A percentile compares a stretch with the other conserved stretches of the same genome.
These are phyloP conservation scores for Plebejus melissa DNA, from an alignment of 2,888 invertebrate species.

Conservation along the genomic window DNA sequence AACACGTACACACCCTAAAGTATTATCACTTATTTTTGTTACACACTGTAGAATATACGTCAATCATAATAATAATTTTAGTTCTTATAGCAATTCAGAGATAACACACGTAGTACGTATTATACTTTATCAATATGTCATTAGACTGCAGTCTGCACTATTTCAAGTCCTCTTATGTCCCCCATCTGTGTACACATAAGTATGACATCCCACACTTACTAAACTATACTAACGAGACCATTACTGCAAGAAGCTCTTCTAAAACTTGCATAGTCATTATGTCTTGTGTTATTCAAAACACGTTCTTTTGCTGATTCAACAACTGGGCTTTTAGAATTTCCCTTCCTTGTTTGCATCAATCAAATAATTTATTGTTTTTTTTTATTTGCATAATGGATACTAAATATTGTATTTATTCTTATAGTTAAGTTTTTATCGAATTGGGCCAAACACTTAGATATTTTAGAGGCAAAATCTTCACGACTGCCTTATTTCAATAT, in stretches of 20 bases:
- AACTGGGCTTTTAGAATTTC: not conserved
- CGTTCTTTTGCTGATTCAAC: not conserved
- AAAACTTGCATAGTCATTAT: not conserved
- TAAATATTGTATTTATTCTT: not conserved
- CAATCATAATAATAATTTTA: too few relatives aligned
- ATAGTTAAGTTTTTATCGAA: not conserved
- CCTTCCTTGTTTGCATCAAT: not conserved
- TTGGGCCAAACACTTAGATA: too few relatives aligned
- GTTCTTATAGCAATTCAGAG: not conserved
- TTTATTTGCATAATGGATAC: too few relatives aligned
- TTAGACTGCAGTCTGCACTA: conserved; percentile 8
- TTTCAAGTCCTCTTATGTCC: conserved; percentile 3
- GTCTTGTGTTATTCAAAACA: not conserved
- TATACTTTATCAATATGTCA: not conserved
- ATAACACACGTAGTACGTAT: not conserved
- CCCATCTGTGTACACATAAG: not conserved
- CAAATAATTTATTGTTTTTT: not conserved
- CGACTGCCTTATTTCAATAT: not conserved
- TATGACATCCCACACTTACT: not conserved
- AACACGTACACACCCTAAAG: too few relatives aligned
- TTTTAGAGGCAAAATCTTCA: not conserved
- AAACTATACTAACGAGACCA: conserved; percentile 18
- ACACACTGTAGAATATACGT: too few relatives aligned
- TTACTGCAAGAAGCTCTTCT: conserved; percentile 1
- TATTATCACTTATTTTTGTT: too few relatives aligned